Evolutionary conservation across 2,113 vertebrate genomes (phyloP).

Genomic region (Shinisaurus crocodilurus): DNA sequence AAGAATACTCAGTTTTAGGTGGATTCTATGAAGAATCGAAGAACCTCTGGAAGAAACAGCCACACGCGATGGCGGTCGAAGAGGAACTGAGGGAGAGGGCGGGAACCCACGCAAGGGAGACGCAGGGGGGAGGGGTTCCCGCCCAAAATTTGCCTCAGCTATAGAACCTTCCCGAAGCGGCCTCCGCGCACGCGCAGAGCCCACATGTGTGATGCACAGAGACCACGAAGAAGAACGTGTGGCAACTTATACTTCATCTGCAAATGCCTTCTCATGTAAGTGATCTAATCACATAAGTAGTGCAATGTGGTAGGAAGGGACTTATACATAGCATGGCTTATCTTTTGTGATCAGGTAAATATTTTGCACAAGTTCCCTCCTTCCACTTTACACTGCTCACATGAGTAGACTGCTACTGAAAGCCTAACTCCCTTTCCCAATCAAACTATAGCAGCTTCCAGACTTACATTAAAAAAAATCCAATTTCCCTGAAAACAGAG

Average conservation of each 20-base stretch:
- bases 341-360: neutral
- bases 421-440: neutral
- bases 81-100: constrained; percentile 38
- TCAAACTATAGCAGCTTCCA: neutral
- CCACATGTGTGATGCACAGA: no score
- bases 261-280: neutral
- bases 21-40: no score
- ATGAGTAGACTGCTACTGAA: neutral
- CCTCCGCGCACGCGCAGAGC: no score
- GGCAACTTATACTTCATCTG: neutral
- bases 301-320: neutral
- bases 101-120: no score
- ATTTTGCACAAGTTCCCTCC: neutral
- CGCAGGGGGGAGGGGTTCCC: no score
- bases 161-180: no score
- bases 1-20: no score
- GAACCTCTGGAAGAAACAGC: no score
- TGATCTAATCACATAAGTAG: neutral
- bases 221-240: no score
- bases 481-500: constrained; percentile 5
- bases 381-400: neutral
- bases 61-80: no score
- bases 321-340: no score
- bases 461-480: neutral
- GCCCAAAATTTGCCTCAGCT: no score